phyloP scores from a whole-genome alignment of 2,113 vertebrate genomes.

The Lepus americanus region DNA sequence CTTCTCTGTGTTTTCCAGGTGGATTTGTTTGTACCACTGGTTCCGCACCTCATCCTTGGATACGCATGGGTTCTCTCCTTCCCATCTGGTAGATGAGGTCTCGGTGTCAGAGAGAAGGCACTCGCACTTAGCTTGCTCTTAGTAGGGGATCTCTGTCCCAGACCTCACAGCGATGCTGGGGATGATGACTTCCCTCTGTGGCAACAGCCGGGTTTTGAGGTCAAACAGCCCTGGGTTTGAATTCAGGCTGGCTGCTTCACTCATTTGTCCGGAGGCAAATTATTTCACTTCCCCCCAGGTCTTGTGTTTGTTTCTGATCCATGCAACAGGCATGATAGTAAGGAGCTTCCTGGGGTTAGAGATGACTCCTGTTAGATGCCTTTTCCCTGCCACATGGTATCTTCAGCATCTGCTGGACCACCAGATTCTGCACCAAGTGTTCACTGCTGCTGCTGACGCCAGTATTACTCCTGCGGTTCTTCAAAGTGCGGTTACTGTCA shows the following conservation, averaged over 20 bases:
- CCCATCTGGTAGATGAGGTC: neutral
- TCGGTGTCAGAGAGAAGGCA: neutral
- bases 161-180: neutral
- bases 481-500: constrained; percentile 81
- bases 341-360: neutral
- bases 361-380: neutral
- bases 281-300: neutral
- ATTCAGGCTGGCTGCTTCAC: neutral
- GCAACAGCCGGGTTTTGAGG: neutral
- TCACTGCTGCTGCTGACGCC: constrained; percentile 57
- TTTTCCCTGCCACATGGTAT: neutral
- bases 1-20: neutral
- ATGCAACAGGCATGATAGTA: neutral
- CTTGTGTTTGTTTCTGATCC: neutral
- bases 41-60: neutral
- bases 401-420: neutral
- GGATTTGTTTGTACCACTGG: neutral
- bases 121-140: neutral
- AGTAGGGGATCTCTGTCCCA: neutral
- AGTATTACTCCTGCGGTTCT: constrained; percentile 64
- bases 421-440: neutral
- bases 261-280: neutral
- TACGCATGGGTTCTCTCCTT: neutral
- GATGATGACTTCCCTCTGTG: neutral
- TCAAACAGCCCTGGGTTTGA: neutral